Evolutionary conservation across 35 echinoderm and acorn worm species (phyloP), one percentile per base, ranked within the genome.

Genomic region (Nesometra sesokonis): DNA sequence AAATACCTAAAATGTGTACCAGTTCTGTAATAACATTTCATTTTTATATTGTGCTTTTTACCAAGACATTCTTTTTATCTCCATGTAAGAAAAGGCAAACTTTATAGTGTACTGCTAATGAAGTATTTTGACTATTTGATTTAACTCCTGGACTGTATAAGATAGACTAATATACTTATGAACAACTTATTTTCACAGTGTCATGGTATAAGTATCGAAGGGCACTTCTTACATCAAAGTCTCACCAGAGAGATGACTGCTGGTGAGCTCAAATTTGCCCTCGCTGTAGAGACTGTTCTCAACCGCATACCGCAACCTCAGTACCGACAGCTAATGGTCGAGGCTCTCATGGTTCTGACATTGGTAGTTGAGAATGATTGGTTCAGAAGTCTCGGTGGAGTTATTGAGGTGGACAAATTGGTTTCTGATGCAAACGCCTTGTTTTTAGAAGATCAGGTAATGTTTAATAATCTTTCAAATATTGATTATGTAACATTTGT

Each of bases 371-470:
- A 99, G 88, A 94, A 99, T 83, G 93, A 92, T 11, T 99, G 92
- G 92, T n/a, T 93, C 0, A 57, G 47, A 3, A 88, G 86, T 82
- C 88, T 99, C 13, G 90, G 89, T 32, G 88, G 85, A 15, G 78
- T 88, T 0, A 94, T 99, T n/a, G 80, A 85, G 35, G 90, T 93
- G 29, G 96, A 89, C 15, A 85, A 82, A 67, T 46, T 99, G 33
- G 93, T 99, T 23, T 35, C 46, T 3, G 90, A 94, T 36, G 96
- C 96, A 35, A 99, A 99, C 46, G 52, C 85, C 34, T 40, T 99
- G 36, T 99, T 99, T 79, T 33, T 99, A n/a, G 81, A 46, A 88
- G 92, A 99, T 81, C 96, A 99, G 96, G 96, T 99, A 78, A 81
- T 43, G 15, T 43, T 7, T 43, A n/a, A n/a, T n/a, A n/a, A n/a